phyloP scores from a whole-genome alignment of 2,797 vertebrate species.

The Serranus cabrilla region DNA sequence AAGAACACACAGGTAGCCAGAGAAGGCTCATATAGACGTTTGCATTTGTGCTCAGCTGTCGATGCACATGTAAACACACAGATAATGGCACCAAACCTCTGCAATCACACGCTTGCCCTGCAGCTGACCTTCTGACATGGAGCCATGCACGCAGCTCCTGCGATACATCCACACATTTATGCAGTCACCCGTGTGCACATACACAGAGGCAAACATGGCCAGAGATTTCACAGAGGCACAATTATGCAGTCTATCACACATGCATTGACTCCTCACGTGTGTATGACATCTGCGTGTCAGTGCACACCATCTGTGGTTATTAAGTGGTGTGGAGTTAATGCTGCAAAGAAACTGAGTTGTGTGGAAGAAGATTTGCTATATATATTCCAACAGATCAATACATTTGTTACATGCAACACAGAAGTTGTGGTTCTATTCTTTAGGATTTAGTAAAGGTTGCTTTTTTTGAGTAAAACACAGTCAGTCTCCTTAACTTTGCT shows the following conservation, averaged over 20 bases:
- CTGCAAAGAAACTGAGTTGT: constrained; percentile 45
- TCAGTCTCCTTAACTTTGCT: background rate
- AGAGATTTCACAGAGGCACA: constrained; percentile 56
- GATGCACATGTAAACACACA: constrained; percentile 48
- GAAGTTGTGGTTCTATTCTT: background rate
- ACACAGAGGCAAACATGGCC: constrained; percentile 32
- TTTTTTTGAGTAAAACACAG: background rate
- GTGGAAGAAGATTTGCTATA: constrained; percentile 48
- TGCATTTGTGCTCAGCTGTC: constrained; percentile 24
- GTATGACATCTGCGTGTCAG: constrained; percentile 50
- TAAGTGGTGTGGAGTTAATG: constrained; percentile 53
- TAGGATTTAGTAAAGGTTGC: background rate
- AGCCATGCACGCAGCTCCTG: constrained; percentile 46
- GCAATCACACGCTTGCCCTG: constrained; percentile 51
- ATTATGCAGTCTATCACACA: constrained; percentile 43
- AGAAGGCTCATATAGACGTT: constrained; percentile 18
- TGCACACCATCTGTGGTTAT: constrained; percentile 55
- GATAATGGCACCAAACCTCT: constrained; percentile 34
- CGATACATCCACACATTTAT: constrained; percentile 45
- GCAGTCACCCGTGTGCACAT: constrained; percentile 51
- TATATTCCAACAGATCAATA: constrained; percentile 37
- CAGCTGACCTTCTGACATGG: constrained; percentile 62
- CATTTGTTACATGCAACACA: constrained; percentile 22
- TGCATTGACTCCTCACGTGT: constrained; percentile 45
- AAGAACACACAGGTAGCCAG: background rate